phyloP scores from a whole-genome alignment of 37 sponge, comb jelly and placozoan species.

The Bolinopsis microptera region DNA sequence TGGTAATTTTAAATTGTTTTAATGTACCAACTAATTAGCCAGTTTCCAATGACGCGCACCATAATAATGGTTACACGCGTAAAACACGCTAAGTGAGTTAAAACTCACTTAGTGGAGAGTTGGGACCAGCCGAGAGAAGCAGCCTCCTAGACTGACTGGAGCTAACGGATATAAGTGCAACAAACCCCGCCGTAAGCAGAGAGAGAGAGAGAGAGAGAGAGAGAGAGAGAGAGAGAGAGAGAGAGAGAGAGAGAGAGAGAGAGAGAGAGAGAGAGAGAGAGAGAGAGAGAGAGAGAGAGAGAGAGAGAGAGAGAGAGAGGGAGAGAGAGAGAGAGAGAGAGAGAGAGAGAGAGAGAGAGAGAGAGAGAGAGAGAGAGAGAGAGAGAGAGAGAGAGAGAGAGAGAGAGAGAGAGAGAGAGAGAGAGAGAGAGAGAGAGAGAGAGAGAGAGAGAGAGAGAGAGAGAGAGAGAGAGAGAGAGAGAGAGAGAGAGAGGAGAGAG shows the following conservation, averaged over 20 bases:
- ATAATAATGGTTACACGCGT: no score
- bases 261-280: neutral
- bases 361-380: neutral
- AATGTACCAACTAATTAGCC: no score
- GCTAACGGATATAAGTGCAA: no score
- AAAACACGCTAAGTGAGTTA: no score
- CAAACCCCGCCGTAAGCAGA: no score
- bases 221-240: no score
- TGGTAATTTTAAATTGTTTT: no score
- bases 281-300: neutral
- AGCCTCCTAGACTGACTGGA: no score
- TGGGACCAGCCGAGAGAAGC: no score
- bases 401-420: neutral
- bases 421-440: neutral
- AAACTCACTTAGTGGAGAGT: no score
- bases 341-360: neutral
- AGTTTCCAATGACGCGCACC: no score
- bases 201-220: no score
- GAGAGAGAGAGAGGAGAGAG: neutral
- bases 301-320: neutral
- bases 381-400: neutral
- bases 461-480: neutral
- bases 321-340: neutral
- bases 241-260: neutral
- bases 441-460: neutral